A percentile compares a stretch with the other conserved stretches of the same genome.
These are phyloP conservation scores for Aldabrachelys gigantea DNA, from an alignment of 2,113 vertebrate species.

Conservation along the genomic window DNA sequence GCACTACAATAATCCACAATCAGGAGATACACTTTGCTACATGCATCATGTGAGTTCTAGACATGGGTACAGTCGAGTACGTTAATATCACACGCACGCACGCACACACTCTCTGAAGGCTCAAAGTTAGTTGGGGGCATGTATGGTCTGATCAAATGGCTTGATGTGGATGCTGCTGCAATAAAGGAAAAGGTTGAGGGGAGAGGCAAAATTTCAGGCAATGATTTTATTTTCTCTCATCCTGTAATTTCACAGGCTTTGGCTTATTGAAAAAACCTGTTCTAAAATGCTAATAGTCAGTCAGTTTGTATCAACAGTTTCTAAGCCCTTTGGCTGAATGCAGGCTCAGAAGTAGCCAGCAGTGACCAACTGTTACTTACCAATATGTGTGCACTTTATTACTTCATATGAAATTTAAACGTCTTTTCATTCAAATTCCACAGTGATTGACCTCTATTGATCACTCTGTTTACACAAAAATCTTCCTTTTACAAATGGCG, in stretches of 20 bases:
- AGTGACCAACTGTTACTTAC: conserved; percentile 30
- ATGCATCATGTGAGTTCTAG: accelerated
- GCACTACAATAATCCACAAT: accelerated
- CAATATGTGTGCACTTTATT: neutral
- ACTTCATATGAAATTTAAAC: neutral
- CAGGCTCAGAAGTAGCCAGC: neutral
- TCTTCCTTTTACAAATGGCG: accelerated
- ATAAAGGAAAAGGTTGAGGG: neutral
- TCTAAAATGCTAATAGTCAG: conserved; percentile 48
- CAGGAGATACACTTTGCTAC: accelerated
- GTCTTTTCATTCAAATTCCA: neutral
- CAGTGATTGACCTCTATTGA: neutral
- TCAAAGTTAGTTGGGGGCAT: neutral
- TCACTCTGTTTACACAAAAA: neutral
- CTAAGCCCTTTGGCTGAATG: neutral
- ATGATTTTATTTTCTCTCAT: neutral
- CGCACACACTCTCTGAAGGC: neutral
- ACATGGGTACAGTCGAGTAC: accelerated
- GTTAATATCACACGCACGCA: neutral
- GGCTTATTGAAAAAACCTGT: conserved; percentile 54
- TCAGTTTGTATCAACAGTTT: conserved; percentile 28
- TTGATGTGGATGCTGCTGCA: neutral
- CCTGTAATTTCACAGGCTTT: neutral
- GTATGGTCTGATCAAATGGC: accelerated
- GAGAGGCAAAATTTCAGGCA: neutral